These are phyloP conservation scores for Dryobota labecula DNA, from an alignment of 2,888 invertebrate genomes.

Conservation along the genomic window DNA sequence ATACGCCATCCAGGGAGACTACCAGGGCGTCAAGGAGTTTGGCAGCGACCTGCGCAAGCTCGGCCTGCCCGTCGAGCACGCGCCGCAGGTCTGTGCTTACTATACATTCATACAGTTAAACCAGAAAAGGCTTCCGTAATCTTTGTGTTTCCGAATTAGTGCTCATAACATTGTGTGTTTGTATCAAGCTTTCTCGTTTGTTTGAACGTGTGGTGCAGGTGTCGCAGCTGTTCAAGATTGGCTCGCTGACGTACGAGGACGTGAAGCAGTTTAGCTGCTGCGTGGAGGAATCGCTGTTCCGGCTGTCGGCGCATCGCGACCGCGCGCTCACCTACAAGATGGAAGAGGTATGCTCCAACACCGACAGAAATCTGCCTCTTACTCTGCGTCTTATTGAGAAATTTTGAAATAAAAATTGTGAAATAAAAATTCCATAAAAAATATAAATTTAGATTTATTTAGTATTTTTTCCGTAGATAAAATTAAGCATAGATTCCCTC, in stretches of 20 bases:
- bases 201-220: slow-evolving; percentile 87
- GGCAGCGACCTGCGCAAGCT: slow-evolving; percentile 98
- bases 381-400: too few relatives aligned
- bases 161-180: not conserved
- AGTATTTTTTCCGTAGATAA: too few relatives aligned
- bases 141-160: not conserved
- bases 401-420: too few relatives aligned
- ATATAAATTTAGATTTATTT: too few relatives aligned
- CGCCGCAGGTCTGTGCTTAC: slow-evolving; percentile 93
- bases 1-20: slow-evolving; percentile 98
- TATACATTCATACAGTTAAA: not conserved
- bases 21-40: slow-evolving; percentile 98
- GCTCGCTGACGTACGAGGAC: slow-evolving; percentile 96
- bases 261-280: slow-evolving; percentile 97
- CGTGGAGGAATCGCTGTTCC: slow-evolving; percentile 98
- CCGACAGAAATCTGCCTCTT: not conserved
- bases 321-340: slow-evolving; percentile 97
- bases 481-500: too few relatives aligned
- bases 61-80: slow-evolving; percentile 98
- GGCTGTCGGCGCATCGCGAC: slow-evolving; percentile 95
- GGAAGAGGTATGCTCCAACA: slow-evolving; percentile 92
- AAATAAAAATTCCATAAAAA: too few relatives aligned
- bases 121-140: not conserved
- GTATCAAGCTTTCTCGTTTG: not conserved
- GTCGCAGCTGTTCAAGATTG: slow-evolving; percentile 98